phyloP scores from a whole-genome alignment of 2,113 vertebrate genomes.

The Melozone crissalis region DNA sequence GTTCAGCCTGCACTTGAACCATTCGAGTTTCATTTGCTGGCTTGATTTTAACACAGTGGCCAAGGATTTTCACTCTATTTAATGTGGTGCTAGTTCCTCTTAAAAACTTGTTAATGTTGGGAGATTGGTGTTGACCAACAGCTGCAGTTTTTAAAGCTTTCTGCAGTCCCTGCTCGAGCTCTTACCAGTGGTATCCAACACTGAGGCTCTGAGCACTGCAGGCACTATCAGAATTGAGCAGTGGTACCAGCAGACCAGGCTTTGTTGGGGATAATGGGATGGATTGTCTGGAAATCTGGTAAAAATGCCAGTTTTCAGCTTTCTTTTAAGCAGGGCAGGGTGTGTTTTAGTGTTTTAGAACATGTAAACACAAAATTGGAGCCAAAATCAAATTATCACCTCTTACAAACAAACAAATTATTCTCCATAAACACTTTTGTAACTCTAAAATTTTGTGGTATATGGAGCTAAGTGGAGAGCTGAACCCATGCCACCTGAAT shows the following conservation, averaged over 20 bases:
- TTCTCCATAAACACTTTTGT: neutral
- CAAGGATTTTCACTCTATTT: neutral
- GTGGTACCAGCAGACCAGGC: neutral
- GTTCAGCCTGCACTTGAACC: neutral
- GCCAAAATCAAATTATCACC: neutral
- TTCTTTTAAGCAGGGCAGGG: neutral
- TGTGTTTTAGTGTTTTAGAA: neutral
- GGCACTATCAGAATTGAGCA: neutral
- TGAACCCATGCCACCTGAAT: neutral
- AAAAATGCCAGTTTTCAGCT: neutral
- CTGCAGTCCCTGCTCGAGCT: neutral
- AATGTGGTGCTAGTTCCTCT: neutral
- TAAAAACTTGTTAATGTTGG: neutral
- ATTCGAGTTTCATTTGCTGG: neutral
- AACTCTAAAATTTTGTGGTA: neutral
- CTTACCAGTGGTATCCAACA: neutral
- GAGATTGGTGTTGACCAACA: neutral
- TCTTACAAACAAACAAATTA: neutral
- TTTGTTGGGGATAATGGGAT: neutral
- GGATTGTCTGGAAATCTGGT: neutral
- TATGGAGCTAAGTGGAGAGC: neutral
- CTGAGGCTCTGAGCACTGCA: neutral
- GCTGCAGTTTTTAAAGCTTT: neutral
- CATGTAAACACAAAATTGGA: neutral
- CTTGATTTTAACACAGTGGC: neutral